Percentiles rank a stretch among this genome's conserved stretches.
Conservation (phyloP, 64 coral and sea anemone species). For the Stylophora pistillata region DNA sequence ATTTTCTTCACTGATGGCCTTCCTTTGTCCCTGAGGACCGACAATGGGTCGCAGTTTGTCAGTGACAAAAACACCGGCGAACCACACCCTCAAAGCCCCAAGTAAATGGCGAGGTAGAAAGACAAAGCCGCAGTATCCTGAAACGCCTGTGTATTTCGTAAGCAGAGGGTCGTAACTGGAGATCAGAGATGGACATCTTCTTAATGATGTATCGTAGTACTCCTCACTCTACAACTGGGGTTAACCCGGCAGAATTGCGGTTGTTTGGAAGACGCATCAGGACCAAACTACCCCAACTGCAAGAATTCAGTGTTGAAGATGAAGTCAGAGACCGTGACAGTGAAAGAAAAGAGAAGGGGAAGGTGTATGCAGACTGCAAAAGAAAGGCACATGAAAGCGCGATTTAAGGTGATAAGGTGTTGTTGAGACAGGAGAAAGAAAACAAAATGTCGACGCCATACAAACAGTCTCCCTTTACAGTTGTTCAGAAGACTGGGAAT, state of each 20-base stretch:
- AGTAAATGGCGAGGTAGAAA: slow-evolving; percentile 21
- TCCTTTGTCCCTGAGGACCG: slow-evolving; percentile 29
- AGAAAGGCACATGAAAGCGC: not conserved
- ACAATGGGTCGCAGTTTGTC: slow-evolving; percentile 57
- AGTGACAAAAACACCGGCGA: slow-evolving; percentile 18
- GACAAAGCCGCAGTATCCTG: slow-evolving; percentile 33
- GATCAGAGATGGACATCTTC: not conserved
- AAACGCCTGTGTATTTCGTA: not conserved
- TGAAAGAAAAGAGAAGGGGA: slow-evolving; percentile 28
- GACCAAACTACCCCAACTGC: slow-evolving; percentile 1
- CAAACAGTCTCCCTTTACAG: slow-evolving; percentile 16
- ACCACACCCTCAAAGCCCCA: slow-evolving; percentile 47
- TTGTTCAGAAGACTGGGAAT: slow-evolving; percentile 25
- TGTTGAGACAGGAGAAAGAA: slow-evolving; percentile 20
- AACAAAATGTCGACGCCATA: slow-evolving; percentile 13
- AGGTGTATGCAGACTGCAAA: slow-evolving; percentile 12
- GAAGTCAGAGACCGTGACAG: slow-evolving; percentile 14
- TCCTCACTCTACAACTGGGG: slow-evolving; percentile 2
- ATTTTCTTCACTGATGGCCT: slow-evolving; percentile 60
- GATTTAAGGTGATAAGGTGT: slow-evolving; percentile 20
- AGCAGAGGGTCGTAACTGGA: slow-evolving; percentile 8
- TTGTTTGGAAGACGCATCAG: slow-evolving; percentile 13
- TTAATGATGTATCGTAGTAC: not conserved
- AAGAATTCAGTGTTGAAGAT: not conserved
- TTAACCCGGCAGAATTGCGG: not conserved